Evolutionary conservation across 2,113 vertebrate genomes (phyloP), one percentile per base, ranked within the genome.

Genomic region (Equus przewalskii): DNA sequence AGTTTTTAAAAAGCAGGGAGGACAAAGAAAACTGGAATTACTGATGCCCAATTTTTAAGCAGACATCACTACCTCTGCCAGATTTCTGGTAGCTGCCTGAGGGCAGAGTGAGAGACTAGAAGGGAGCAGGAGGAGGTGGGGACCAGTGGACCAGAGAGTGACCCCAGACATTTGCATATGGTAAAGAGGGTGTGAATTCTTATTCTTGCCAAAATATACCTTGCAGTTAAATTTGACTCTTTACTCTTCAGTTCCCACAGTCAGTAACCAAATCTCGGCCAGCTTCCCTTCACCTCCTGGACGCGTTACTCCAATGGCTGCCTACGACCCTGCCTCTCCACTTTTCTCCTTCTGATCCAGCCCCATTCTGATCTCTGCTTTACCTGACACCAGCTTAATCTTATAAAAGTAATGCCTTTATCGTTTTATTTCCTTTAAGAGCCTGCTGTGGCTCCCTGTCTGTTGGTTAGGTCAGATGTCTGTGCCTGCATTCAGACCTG

Each of bases 161-260:
- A 30, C 82, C 69, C 36, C 82, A 6, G 86, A 80, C 30, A 4
- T 14, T 69, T 85, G 60, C 33, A 11, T 1, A 0, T 0, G 10
- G 7, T 16, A 2, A 8, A 58, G 28, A 75, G 28, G 0, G 1
- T 0, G 1, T 26, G 21, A 36, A 36, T 41, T 60, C 60, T 16
- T 79, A 18, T 58, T 70, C 85, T 93, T 30, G 5, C 28, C 9
- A 1, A 75, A 54, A 49, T 64, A 6, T 9, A n/a, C 10, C 70
- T 84, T 51, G 10, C 41, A 15, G 67, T 81, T 36, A 26, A 19
- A 7, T 10, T 58, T 9, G 60, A 26, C 69, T 67, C 46, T 21
- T 16, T 16, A 8, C 15, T 67, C 64, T n/a, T 67, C 54, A 15
- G 49, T 69, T 75, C 70, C 44, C 89, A 44, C 36, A 30, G 19